Evolutionary conservation across 2,797 vertebrate genomes (phyloP).

Genomic region (Leucoraja ocellata): DNA sequence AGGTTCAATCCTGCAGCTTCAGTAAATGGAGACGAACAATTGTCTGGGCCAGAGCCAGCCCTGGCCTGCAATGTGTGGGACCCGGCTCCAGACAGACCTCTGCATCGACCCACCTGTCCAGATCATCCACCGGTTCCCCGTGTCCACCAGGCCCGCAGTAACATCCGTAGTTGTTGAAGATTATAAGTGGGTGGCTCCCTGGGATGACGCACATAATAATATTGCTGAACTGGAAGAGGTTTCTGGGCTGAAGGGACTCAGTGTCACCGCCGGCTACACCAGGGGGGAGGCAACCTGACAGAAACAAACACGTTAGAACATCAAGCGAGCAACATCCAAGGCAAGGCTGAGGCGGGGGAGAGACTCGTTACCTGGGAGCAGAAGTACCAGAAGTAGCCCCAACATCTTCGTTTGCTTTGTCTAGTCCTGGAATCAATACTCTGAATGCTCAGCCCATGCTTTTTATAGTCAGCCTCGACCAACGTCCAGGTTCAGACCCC

Average conservation of each 20-base stretch:
- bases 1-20: too few relatives aligned
- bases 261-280: conserved; percentile 27
- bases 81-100: too few relatives aligned
- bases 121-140: conserved; percentile 54
- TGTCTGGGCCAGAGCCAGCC: too few relatives aligned
- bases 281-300: too few relatives aligned
- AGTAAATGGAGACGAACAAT: too few relatives aligned
- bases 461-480: background rate
- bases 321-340: background rate
- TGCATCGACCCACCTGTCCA: conserved; percentile 52
- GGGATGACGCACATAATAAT: conserved; percentile 58
- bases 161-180: conserved; percentile 56
- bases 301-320: too few relatives aligned
- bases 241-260: background rate
- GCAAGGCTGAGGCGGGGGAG: background rate
- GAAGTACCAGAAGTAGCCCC: background rate
- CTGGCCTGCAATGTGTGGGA: too few relatives aligned
- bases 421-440: conserved; percentile 6
- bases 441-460: background rate
- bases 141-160: conserved; percentile 61
- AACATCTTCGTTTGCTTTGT: conserved; percentile 34
- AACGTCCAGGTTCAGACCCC: too few relatives aligned
- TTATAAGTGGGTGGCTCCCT: conserved; percentile 39
- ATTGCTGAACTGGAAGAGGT: conserved; percentile 48
- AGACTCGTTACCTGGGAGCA: background rate